phyloP scores from a whole-genome alignment of 2,888 invertebrate species.

The Papilio demoleus region DNA sequence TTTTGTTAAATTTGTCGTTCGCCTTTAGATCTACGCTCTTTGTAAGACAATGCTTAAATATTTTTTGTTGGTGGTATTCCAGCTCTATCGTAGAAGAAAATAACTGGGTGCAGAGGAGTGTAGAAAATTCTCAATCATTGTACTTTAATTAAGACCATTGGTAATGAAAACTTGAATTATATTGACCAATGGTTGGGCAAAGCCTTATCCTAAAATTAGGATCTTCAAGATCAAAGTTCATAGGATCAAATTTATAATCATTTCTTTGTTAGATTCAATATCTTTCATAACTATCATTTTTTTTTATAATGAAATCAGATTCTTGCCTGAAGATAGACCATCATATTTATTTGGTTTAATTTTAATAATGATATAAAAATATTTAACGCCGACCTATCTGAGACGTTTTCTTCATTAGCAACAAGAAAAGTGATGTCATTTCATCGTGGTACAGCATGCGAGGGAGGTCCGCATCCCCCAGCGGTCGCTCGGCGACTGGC shows the following conservation, averaged over 20 bases:
- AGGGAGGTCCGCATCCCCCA: slow-evolving; percentile 74
- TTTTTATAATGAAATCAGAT: too few species aligned
- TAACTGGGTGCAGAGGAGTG: background rate
- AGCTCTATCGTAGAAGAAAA: background rate
- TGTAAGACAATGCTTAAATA: slow-evolving; percentile 2
- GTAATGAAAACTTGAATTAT: too few species aligned
- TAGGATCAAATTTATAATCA: too few species aligned
- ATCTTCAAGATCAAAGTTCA: too few species aligned
- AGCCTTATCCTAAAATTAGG: too few species aligned
- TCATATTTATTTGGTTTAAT: too few species aligned
- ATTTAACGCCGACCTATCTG: slow-evolving; percentile 65
- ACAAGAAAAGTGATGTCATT: slow-evolving; percentile 83
- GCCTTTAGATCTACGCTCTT: slow-evolving; percentile 1
- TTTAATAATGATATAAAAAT: slow-evolving; percentile 40
- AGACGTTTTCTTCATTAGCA: slow-evolving; percentile 82
- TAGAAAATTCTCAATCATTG: background rate
- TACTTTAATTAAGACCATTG: too few species aligned
- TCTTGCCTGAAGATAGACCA: background rate
- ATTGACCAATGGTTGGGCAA: too few species aligned
- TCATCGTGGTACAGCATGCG: slow-evolving; percentile 76
- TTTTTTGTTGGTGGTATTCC: background rate
- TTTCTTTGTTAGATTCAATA: too few species aligned
- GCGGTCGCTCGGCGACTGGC: slow-evolving; percentile 77
- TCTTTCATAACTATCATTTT: too few species aligned
- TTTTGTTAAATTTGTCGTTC: slow-evolving; percentile 58